Percentiles rank a stretch among this genome's conserved stretches.
phyloP scores from a whole-genome alignment of 1,140 invertebrate species.

The Drosophila ercepeae region DNA sequence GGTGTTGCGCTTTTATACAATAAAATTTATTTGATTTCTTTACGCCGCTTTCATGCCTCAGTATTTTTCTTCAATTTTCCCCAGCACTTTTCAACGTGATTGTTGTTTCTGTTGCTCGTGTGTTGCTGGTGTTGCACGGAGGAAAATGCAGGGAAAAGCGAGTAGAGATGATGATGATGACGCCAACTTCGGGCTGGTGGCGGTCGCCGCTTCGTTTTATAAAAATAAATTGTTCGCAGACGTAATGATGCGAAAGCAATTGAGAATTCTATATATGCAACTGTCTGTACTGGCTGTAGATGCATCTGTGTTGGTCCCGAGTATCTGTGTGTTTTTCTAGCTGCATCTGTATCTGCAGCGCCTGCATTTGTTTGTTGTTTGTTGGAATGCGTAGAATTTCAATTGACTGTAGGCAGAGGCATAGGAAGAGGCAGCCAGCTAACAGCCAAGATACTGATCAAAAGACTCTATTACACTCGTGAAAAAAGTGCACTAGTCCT shows the following conservation, averaged over 20 bases:
- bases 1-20: constrained; percentile 70
- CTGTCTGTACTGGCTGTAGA: constrained; percentile 46
- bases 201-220: constrained; percentile 69
- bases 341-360: constrained; percentile 10
- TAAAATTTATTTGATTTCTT: constrained; percentile 81
- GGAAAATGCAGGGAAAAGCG: constrained; percentile 35
- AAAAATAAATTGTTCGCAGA: constrained; percentile 82
- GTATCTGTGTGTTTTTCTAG: constrained; percentile 6
- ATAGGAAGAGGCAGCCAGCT: constrained; percentile 7
- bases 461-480: constrained; percentile 22
- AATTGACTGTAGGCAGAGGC: constrained; percentile 70
- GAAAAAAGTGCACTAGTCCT: constrained; percentile 10
- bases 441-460: background rate
- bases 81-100: constrained; percentile 69
- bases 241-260: constrained; percentile 82
- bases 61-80: constrained; percentile 78
- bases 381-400: constrained; percentile 80
- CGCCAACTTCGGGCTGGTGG: constrained; percentile 46
- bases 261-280: constrained; percentile 80
- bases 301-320: constrained; percentile 1
- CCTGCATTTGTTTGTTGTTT: constrained; percentile 76
- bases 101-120: background rate
- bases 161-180: constrained; percentile 33
- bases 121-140: constrained; percentile 31
- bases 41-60: constrained; percentile 78